Evolutionary conservation across 2,113 vertebrate genomes (phyloP).

Genomic region (Dinomys branickii): DNA sequence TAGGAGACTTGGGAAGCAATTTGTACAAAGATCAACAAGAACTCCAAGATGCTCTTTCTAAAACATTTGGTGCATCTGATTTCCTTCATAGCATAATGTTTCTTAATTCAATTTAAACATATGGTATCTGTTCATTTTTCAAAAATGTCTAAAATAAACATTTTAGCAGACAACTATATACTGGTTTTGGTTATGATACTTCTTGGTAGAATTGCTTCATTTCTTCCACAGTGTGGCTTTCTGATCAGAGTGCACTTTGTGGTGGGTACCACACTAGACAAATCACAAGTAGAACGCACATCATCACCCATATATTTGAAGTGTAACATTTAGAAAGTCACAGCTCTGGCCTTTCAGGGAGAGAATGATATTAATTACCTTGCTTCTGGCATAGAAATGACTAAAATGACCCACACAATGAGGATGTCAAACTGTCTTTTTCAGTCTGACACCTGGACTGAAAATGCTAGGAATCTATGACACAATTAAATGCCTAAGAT

Average conservation of each 20-base stretch:
- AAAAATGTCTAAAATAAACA: background rate
- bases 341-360: background rate
- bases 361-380: slow-evolving; percentile 34
- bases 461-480: slow-evolving; percentile 57
- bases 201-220: background rate
- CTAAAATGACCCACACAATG: background rate
- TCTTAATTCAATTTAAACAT: background rate
- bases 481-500: slow-evolving; percentile 62
- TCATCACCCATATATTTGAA: background rate
- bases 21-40: background rate
- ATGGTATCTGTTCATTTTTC: background rate
- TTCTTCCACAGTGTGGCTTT: rapidly evolving
- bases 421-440: slow-evolving; percentile 53
- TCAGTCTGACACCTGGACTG: background rate
- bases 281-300: rapidly evolving
- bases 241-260: background rate
- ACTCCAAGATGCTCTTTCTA: background rate
- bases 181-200: background rate
- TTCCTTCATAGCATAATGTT: background rate
- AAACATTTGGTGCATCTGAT: background rate
- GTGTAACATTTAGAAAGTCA: background rate
- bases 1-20: background rate
- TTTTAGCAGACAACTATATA: background rate
- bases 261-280: background rate
- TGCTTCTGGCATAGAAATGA: background rate